Conservation (phyloP, 2,888 invertebrate genomes). For the Ametastegia equiseti region DNA sequence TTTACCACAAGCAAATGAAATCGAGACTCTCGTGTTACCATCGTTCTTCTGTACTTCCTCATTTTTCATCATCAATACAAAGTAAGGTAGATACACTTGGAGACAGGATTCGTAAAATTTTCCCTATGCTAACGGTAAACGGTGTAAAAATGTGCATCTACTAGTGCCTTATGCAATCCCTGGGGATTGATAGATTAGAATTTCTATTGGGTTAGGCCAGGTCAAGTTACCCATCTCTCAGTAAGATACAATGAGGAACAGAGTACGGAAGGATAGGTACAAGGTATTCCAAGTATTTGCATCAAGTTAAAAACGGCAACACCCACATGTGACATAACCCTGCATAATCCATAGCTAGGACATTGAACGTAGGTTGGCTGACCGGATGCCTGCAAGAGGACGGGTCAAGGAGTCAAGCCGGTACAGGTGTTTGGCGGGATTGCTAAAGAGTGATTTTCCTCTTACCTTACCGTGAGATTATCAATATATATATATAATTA, state of each 20-base stretch:
- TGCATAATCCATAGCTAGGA: constrained; percentile 59
- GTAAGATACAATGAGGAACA: neutral
- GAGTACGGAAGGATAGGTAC: neutral
- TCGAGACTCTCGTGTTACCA: neutral
- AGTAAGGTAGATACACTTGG: neutral
- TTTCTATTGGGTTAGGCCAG: neutral
- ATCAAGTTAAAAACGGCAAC: constrained; percentile 49
- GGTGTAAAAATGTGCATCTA: neutral
- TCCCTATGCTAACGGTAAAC: neutral
- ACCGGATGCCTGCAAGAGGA: neutral
- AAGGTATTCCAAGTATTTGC: constrained; percentile 1
- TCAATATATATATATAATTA: neutral
- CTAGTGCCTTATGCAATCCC: no score
- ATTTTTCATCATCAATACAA: neutral
- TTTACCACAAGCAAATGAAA: constrained; percentile 30
- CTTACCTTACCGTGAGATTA: neutral
- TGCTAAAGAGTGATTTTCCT: neutral
- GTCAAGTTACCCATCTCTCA: neutral
- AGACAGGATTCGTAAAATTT: neutral
- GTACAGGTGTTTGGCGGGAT: constrained; percentile 30
- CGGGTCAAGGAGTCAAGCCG: constrained; percentile 24
- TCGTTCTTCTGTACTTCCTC: neutral
- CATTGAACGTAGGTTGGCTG: constrained; percentile 58
- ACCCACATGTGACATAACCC: constrained; percentile 62
- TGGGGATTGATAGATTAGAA: neutral